Evolutionary conservation across 2,797 vertebrate species (phyloP), one percentile per base, ranked within the genome.

Genomic region (Sphenodon punctatus): DNA sequence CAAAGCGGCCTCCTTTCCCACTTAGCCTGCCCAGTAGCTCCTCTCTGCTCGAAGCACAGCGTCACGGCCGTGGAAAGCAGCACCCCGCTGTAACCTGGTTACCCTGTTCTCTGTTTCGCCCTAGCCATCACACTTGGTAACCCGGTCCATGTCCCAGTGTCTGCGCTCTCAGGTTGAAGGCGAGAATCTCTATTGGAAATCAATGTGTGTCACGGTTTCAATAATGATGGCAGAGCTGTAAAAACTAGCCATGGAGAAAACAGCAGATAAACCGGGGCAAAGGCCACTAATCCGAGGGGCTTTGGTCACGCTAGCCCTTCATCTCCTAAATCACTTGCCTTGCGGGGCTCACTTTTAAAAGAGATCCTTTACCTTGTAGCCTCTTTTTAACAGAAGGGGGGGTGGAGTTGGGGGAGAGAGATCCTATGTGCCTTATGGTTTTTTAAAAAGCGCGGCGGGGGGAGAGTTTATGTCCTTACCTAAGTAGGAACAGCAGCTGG

Each of bases 171-270:
- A 23, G 12, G 68, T 64, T 43, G 61, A 32, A 89, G 80, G 75
- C 10, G 25, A 56, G 67, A 53, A 43, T n/a, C 30, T 20, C 77
- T 43, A 17, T 48, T 10, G 83, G 77, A 75, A 88, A 88, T 85
- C 82, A 73, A 58, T 88, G 66, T n/a, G 2, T 10, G 78, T 88
- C 90, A 80, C 72, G n/a, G 45, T 53, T 81, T 66, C 51, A n/a
- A 8, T 81, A 48, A 55, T 2, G 76, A 84, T 23, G 82, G 75
- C 67, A 67, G 42, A 70, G 69, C 41, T 64, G 74, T 70, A 59
- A 76, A 83, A 88, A 87, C 64, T 32, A 64, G 64, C 67, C 61
- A 13, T 4, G 68, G 76, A 89, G 72, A 83, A 75, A 86, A 36
- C 32, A 15, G 78, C 12, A 10, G 43, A 53, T 22, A 75, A 73